Evolutionary conservation across 2,888 invertebrate species (phyloP).

Genomic region (Oxytorus armatus): DNA sequence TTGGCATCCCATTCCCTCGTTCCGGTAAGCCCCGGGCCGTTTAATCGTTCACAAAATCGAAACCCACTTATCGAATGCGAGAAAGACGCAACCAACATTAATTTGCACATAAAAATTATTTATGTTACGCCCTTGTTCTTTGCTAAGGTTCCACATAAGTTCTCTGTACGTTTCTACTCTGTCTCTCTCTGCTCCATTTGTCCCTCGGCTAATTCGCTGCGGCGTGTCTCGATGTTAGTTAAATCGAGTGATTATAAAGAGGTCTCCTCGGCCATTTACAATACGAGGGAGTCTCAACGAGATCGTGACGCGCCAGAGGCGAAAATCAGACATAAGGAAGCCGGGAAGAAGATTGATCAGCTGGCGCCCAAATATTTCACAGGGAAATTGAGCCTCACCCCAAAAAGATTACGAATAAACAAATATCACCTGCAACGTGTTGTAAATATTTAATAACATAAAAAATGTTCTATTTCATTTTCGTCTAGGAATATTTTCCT

Average conservation of each 20-base stretch:
- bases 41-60: constrained; percentile 69
- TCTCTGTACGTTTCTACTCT: not conserved
- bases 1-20: constrained; percentile 1
- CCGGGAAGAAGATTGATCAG: constrained; percentile 55
- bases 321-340: constrained; percentile 38
- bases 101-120: not conserved
- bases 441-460: not conserved
- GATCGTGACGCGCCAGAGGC: constrained; percentile 45
- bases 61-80: constrained; percentile 7
- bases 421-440: constrained; percentile 33
- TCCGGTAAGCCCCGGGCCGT: constrained; percentile 42
- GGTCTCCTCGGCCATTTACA: constrained; percentile 20
- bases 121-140: not conserved
- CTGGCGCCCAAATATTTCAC: constrained; percentile 27
- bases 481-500: too few species aligned
- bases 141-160: not conserved
- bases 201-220: constrained; percentile 68
- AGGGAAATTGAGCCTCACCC: constrained; percentile 6
- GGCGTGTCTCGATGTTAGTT: constrained; percentile 72
- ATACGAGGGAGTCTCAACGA: constrained; percentile 62
- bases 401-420: constrained; percentile 6
- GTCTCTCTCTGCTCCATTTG: constrained; percentile 8
- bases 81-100: not conserved
- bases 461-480: not conserved
- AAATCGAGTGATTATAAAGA: constrained; percentile 74